These are phyloP conservation scores for Polyommatus icarus DNA, from an alignment of 2,888 invertebrate species.

Conservation along the genomic window DNA sequence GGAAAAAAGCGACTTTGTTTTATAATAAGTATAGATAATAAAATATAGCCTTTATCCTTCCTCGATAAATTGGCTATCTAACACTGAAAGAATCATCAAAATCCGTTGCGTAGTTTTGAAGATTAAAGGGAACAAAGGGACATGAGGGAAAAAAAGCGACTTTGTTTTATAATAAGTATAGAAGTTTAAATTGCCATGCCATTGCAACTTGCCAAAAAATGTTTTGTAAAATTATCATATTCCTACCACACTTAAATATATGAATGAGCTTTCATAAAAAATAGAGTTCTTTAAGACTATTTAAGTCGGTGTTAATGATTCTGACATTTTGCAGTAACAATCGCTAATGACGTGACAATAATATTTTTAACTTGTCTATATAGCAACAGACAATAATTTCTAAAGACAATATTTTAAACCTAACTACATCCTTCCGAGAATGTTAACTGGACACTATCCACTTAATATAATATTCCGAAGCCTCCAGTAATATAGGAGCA, in stretches of 20 bases:
- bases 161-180: too few relatives aligned
- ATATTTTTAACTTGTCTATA: slow-evolving; percentile 12
- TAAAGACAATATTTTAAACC: slow-evolving; percentile 25
- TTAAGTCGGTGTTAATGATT: background rate
- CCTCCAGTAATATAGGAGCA: slow-evolving; percentile 4
- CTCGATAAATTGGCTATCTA: too few relatives aligned
- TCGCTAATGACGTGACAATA: slow-evolving; percentile 24
- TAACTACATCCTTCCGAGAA: slow-evolving; percentile 18
- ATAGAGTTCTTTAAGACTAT: background rate
- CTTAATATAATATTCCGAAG: background rate
- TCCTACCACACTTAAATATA: background rate
- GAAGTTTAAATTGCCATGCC: background rate
- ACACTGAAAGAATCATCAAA: too few relatives aligned
- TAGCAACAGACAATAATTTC: slow-evolving; percentile 14
- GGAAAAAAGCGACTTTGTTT: too few relatives aligned
- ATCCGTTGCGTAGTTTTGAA: too few relatives aligned
- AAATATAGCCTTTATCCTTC: too few relatives aligned
- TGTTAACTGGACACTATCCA: slow-evolving; percentile 28
- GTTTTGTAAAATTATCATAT: background rate
- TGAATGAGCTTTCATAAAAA: background rate
- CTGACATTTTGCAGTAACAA: background rate
- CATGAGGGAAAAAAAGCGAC: too few relatives aligned
- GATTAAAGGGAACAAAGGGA: too few relatives aligned
- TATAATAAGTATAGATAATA: too few relatives aligned
- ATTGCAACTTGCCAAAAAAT: background rate